phyloP scores from a whole-genome alignment of 1,140 invertebrate species.

The Scaptodrosophila lebanonensis region DNA sequence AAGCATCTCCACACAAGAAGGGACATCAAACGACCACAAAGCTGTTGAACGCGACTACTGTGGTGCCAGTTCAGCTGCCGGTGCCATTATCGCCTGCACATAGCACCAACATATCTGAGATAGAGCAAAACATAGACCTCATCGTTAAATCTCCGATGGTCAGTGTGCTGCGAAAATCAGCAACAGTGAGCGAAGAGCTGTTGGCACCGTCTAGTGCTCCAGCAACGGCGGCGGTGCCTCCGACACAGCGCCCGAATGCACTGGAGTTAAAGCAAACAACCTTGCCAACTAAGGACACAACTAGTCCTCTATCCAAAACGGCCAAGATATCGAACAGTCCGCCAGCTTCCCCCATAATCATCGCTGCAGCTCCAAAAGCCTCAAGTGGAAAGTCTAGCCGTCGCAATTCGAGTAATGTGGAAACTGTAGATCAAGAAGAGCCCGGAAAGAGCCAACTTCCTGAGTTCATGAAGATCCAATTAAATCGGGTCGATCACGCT shows the following conservation, averaged over 20 bases:
- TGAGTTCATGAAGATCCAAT: conserved; percentile 84
- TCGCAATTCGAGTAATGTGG: conserved; percentile 36
- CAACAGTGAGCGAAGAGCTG: conserved; percentile 20
- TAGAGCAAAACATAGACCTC: conserved; percentile 71
- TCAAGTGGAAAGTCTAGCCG: conserved; percentile 17
- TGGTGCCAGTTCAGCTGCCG: no score
- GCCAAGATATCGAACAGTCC: conserved; percentile 41
- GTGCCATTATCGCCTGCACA: conserved; percentile 18
- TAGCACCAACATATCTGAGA: conserved; percentile 51
- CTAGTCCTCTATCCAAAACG: conserved; percentile 41
- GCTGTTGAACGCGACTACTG: conserved; percentile 36
- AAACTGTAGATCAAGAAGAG: not conserved
- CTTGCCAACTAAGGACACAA: conserved; percentile 19
- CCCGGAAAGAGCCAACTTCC: conserved; percentile 77
- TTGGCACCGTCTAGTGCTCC: conserved; percentile 17
- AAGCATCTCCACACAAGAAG: not conserved
- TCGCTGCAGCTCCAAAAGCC: conserved; percentile 3
- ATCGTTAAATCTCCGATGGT: conserved; percentile 72
- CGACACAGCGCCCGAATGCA: conserved; percentile 41
- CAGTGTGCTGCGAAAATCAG: conserved; percentile 60
- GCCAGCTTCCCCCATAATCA: conserved; percentile 32
- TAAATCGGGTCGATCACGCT: conserved; percentile 81
- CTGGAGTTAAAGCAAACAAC: conserved; percentile 44
- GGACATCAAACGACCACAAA: conserved; percentile 6
- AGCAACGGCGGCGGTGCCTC: not conserved